Percentiles rank a stretch among this genome's conserved stretches.
Conservation (phyloP, 2,797 vertebrate genomes). For the Heterohyrax brucei region DNA sequence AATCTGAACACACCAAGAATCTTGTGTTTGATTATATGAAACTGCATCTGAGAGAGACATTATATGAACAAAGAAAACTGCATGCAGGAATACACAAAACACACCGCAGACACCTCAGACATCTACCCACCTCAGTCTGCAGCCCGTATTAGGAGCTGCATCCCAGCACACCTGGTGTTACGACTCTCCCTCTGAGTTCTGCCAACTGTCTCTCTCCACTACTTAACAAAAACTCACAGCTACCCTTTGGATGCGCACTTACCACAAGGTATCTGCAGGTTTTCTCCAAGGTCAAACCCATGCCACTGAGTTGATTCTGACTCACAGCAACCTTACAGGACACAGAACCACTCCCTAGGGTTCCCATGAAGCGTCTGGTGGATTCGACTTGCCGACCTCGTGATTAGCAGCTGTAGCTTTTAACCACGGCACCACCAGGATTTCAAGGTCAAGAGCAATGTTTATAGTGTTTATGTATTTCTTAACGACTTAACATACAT, state of each 20-base stretch:
- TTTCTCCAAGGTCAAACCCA: background rate
- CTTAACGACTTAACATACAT: background rate
- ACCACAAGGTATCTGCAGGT: background rate
- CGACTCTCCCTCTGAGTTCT: background rate
- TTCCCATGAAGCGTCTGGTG: too few relatives aligned
- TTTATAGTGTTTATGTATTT: background rate
- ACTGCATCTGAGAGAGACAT: conserved; percentile 20
- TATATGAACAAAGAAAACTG: conserved; percentile 38
- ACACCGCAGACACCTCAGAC: background rate
- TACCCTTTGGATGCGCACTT: background rate
- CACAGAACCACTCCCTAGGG: too few relatives aligned
- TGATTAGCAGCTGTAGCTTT: too few relatives aligned
- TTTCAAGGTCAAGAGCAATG: background rate
- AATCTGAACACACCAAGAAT: background rate
- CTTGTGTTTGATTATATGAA: conserved; percentile 33
- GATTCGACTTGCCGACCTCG: too few relatives aligned
- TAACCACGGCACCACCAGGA: too few relatives aligned
- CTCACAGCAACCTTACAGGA: too few relatives aligned
- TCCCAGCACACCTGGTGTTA: background rate
- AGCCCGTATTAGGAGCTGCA: background rate
- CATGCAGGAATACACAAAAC: background rate
- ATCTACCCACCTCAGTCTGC: background rate
- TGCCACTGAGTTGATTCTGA: too few relatives aligned
- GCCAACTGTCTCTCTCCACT: background rate
- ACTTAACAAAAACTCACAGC: background rate